These are phyloP conservation scores for Choristoneura rosaceana DNA, from an alignment of 2,888 invertebrate genomes.

Conservation along the genomic window DNA sequence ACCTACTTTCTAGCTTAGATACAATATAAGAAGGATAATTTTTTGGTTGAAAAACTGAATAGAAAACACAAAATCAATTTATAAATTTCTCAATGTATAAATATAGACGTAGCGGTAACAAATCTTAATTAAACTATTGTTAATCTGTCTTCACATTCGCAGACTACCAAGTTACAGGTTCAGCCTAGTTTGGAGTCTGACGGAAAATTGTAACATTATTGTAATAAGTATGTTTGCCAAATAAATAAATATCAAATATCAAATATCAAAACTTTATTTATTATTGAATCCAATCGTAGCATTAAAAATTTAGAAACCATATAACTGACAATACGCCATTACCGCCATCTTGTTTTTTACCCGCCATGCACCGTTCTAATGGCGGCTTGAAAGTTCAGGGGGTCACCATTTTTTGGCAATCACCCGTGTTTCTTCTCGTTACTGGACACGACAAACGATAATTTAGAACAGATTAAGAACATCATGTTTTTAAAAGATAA, in stretches of 20 bases:
- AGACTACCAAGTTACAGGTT: too few relatives aligned
- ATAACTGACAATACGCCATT: neutral
- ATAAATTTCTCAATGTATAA: too few relatives aligned
- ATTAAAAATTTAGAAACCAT: neutral
- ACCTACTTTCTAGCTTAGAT: too few relatives aligned
- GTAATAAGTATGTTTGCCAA: too few relatives aligned
- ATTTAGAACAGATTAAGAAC: conserved; percentile 40
- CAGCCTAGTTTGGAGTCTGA: too few relatives aligned
- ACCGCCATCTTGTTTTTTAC: conserved; percentile 21
- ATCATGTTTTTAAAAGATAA: conserved; percentile 19
- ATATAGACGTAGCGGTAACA: too few relatives aligned
- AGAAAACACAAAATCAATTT: neutral
- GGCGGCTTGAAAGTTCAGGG: conserved; percentile 46
- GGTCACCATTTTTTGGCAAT: conserved; percentile 44
- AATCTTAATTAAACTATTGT: too few relatives aligned
- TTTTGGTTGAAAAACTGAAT: too few relatives aligned
- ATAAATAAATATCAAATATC: too few relatives aligned
- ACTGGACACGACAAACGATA: conserved; percentile 32
- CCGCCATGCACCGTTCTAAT: conserved; percentile 41
- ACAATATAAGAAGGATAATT: too few relatives aligned
- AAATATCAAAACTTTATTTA: neutral
- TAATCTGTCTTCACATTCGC: too few relatives aligned
- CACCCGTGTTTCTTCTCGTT: conserved; percentile 31
- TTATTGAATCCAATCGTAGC: neutral
- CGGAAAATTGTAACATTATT: too few relatives aligned